Base-by-base conservation (phyloP, 1,140 invertebrate genomes). In the Megalonaias nervosa region DNA sequence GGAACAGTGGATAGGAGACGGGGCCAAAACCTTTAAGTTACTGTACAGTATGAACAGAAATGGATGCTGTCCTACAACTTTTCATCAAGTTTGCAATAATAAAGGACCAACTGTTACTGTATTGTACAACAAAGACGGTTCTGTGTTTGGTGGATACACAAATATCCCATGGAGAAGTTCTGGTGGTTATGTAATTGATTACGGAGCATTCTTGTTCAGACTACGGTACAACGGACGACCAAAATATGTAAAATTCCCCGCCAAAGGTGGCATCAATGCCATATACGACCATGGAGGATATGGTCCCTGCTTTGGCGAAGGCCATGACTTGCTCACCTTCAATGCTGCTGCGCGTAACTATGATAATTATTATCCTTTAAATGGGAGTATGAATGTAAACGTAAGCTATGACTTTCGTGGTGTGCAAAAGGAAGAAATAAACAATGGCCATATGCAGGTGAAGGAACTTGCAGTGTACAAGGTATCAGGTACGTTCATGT, bases 91-190 rank as follows among this genome's bases (percentile, higher is more conserved):
- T 12, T 84, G 83, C 74, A 75, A 84, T 60, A 69, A 76, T 23
- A 61, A 78, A 61, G 81, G 81, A 5, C 75, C 81, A 23, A 84
- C 83, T 31, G 60, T 83, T 13, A 81, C 81, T 14, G 69, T 84
- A 11, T 31, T 77, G 55, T 79, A 82, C 67, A 79, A 82, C 61
- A 79, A 74, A 5, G 66, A 74, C 56, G 73, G 77, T 0, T 78
- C 71, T 61, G 68, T 80, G n/a, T 84, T 75, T 69, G 83, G 81
- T 26, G 83, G 81, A 1, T 84, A 76, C 74, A 80, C 77, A 13
- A 16, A 62, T 15, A 19, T 59, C 31, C 55, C 59, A 60, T 84
- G 83, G 83, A 12, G 48, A 26, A 14, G n/a, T 12, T 12, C 1
- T 16, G 48, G 15, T n/a, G 19, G 14, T 55, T 67, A 67, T n/a